phyloP scores from a whole-genome alignment of 2,797 vertebrate genomes.

The Poecilia gillii region DNA sequence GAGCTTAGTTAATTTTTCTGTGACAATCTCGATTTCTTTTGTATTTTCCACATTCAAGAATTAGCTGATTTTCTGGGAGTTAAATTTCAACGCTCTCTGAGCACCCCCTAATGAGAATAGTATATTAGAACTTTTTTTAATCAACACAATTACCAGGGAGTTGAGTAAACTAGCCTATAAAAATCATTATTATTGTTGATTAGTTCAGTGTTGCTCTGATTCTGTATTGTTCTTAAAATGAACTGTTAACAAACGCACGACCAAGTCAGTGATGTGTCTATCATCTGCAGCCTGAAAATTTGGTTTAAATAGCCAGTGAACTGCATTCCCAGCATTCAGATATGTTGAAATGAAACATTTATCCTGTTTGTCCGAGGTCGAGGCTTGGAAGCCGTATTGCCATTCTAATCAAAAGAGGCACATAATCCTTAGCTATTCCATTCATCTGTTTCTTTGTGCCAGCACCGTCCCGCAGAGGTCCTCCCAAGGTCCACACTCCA shows the following conservation, averaged over 20 bases:
- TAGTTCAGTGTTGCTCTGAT: neutral
- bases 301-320: constrained; percentile 47
- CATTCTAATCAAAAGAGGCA: constrained; percentile 64
- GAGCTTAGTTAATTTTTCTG: neutral
- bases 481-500: constrained; percentile 58
- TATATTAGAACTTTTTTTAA: neutral
- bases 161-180: neutral
- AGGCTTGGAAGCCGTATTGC: constrained; percentile 54
- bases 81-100: neutral
- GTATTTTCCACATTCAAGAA: neutral
- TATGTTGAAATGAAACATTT: constrained; percentile 58
- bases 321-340: constrained; percentile 50
- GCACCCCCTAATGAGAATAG: neutral
- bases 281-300: constrained; percentile 1
- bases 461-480: constrained; percentile 43
- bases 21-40: neutral
- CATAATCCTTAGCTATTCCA: constrained; percentile 57
- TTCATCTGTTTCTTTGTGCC: constrained; percentile 47
- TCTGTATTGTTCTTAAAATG: neutral
- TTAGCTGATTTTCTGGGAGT: neutral
- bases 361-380: constrained; percentile 54
- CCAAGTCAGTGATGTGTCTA: constrained; percentile 4
- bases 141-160: neutral
- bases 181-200: neutral
- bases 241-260: neutral